Base-by-base conservation (phyloP, 2,888 invertebrate species). In the Rhorus exstirpatorius region DNA sequence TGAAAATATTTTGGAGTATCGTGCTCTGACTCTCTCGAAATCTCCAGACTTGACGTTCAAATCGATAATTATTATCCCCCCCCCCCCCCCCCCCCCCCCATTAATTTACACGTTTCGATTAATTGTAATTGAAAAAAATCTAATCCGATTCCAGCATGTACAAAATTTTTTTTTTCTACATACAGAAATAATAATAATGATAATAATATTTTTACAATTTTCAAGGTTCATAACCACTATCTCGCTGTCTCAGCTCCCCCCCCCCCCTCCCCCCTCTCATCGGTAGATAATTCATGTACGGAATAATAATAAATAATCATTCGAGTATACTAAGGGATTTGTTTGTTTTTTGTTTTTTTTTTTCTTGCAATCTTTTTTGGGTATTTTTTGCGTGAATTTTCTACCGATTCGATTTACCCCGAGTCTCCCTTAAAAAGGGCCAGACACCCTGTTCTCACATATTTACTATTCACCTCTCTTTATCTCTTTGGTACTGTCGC, bases 91-190 rank as follows among this genome's bases (percentile, higher is more conserved):
- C n/a, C n/a, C n/a, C n/a, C n/a, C 53, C 46, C 67, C n/a, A 24
- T 61, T 83, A 71, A 79, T 55, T 79, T 83, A 80, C 83, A 80
- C 71, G 44, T 78, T 61, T 49, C 49, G 65, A 74, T 70, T 55
- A 49, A 74, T 74, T 12, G 17, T 1, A 35, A 38, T 31, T 35
- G 19, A 10, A 12, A 19, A 21, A 4, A 17, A 38, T 83, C 71
- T 85, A 87, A 86, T 88, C 87, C 89, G 88, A 91, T 89, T 88
- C 87, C 90, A 90, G 87, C 91, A 90, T 88, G 87, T 68, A 87
- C 88, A 89, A 83, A 77, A 79, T n/a, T n/a, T n/a, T 78, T 77
- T 79, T 79, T 46, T 51, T 51, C 83, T 83, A 82, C 74, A 21
- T 84, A 83, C 81, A 82, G 63, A 83, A 86, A 84, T 81, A 82